Base-by-base conservation (phyloP, 2,888 invertebrate genomes). In the Scaptomyza parva region DNA sequence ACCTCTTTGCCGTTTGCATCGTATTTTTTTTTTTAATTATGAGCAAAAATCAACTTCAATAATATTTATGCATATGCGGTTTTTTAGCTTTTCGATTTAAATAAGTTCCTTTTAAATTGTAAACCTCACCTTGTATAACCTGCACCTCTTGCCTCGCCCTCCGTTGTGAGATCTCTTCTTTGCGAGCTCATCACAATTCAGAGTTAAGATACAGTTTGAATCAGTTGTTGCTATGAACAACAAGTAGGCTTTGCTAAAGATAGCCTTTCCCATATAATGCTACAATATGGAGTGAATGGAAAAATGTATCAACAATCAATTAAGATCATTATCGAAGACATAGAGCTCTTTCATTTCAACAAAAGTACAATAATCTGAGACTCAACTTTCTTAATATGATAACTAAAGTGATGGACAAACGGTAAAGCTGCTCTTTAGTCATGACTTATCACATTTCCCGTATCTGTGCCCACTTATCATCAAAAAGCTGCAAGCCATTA, bases 51-150 rank as follows among this genome's bases (percentile, higher is more conserved):
- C 60, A 86, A 70, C 84, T 84, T 84, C 75, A 88, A 88, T 80
- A 86, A 86, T 84, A 88, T 84, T 88, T 86, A 84, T 88, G 81
- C 86, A 78, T 84, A 68, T 78, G 57, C 84, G 78, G 14, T 8
- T 35, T 60, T 62, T 76, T 59, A 14, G 37, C 63, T 61, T 71
- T 77, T 76, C 84, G 84, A 83, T 82, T 86, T 88, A 76, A 86
- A 86, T 88, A 88, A 76, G 72, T 76, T 79, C 54, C 70, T 54
- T 54, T 70, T 59, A 76, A 62, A 57, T 44, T 7, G 37, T n/a
- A n/a, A 7, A 57, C 64, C 52, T 40, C 61, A 51, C 53, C 66
- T 67, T 57, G 53, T 39, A 20, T 47, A 39, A 52, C 20, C 40
- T 40, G 60, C 33, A 37, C 22, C 41, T 63, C 24, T 50, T 35